Evolutionary conservation across 1,140 invertebrate genomes (phyloP).

Genomic region (Hylyphantes graminicola): DNA sequence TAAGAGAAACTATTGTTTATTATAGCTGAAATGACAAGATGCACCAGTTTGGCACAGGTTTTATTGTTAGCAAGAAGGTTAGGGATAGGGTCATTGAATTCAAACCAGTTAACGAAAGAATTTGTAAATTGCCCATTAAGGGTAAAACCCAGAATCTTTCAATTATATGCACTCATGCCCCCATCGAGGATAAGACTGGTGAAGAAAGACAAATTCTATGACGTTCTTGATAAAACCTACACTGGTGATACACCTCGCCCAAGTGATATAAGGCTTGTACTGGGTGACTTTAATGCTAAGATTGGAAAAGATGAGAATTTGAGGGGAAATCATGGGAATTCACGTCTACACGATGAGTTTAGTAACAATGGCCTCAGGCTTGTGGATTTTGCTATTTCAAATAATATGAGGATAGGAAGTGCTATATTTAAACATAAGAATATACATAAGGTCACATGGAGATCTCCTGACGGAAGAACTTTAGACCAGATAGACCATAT

Average conservation of each 20-base stretch:
- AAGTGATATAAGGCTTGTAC: conserved; percentile 15
- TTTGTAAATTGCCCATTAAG: conserved; percentile 29
- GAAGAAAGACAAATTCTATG: conserved; percentile 42
- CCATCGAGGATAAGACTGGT: conserved; percentile 6
- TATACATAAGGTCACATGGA: background rate
- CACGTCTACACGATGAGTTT: background rate
- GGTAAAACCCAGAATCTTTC: conserved; percentile 30
- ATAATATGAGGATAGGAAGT: background rate
- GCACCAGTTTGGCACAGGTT: conserved; percentile 37
- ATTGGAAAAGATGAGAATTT: too few relatives aligned
- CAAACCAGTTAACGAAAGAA: conserved; percentile 21
- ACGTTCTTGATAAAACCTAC: conserved; percentile 25
- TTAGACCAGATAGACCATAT: background rate
- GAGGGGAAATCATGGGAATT: background rate
- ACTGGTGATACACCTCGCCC: conserved; percentile 12
- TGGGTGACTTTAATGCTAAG: conserved; percentile 4
- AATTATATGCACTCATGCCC: conserved; percentile 21
- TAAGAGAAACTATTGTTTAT: conserved; percentile 19
- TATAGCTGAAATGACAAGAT: conserved; percentile 24
- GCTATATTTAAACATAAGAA: background rate
- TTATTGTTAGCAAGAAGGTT: conserved; percentile 22
- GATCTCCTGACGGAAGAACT: background rate
- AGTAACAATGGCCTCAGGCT: background rate
- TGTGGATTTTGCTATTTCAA: background rate
- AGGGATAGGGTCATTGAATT: conserved; percentile 28